A percentile compares a stretch with the other conserved stretches of the same genome.
Evolutionary conservation across 2,797 vertebrate species (phyloP).

Genomic region (Thaleichthys pacificus): DNA sequence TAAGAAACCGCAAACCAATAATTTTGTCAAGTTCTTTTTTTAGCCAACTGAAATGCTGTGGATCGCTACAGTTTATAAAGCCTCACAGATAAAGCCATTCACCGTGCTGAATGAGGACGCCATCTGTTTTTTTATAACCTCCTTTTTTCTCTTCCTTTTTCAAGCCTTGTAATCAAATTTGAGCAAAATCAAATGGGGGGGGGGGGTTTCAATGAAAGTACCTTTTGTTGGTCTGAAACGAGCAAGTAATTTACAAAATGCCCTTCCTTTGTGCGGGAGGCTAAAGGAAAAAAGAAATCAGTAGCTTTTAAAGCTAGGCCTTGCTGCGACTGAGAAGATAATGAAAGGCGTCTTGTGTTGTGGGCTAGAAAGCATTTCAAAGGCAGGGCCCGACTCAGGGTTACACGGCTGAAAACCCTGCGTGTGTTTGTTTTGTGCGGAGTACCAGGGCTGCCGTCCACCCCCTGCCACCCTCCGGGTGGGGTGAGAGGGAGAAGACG

Average conservation of each 20-base stretch:
- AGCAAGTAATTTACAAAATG: conserved; percentile 99
- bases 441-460: conserved; percentile 73
- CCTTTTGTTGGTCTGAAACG: conserved; percentile 99
- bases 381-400: conserved; percentile 96
- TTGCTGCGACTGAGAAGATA: conserved; percentile 98
- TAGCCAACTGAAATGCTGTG: conserved; percentile 94
- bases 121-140: conserved; percentile 97
- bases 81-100: conserved; percentile 99
- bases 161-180: conserved; percentile 99
- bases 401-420: conserved; percentile 84
- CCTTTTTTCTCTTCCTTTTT: conserved; percentile 96
- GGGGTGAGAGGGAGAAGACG: conserved; percentile 20
- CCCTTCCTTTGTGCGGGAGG: conserved; percentile 99
- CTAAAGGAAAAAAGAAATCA: conserved; percentile 99
- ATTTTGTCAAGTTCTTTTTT: conserved; percentile 99
- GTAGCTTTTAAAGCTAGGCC: conserved; percentile 99
- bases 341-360: conserved; percentile 99
- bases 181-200: conserved; percentile 99
- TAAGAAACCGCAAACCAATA: conserved; percentile 98
- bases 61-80: conserved; percentile 99
- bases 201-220: conserved; percentile 99
- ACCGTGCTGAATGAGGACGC: conserved; percentile 98
- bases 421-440: conserved; percentile 89
- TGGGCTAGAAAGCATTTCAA: conserved; percentile 99
- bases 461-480: conserved; percentile 32